These are phyloP conservation scores for Acrobasis consociella DNA, from an alignment of 2,888 invertebrate genomes.

Conservation along the genomic window DNA sequence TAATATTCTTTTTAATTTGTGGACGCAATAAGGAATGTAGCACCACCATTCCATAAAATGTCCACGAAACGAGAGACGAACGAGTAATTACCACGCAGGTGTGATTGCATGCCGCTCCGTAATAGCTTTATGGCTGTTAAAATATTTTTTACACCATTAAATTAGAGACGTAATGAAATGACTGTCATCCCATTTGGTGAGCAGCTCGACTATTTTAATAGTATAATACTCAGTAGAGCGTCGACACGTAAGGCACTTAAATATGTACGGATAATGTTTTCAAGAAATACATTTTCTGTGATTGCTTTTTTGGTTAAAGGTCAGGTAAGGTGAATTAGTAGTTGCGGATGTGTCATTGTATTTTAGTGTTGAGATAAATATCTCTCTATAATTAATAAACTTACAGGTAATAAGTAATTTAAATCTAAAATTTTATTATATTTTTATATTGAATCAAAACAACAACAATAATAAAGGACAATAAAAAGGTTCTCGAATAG, in stretches of 20 bases:
- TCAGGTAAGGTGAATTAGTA: neutral
- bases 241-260: neutral
- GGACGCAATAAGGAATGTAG: slow-evolving; percentile 38
- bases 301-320: neutral
- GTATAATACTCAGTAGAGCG: neutral
- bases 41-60: slow-evolving; percentile 39
- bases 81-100: slow-evolving; percentile 47
- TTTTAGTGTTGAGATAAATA: no score
- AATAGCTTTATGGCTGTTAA: slow-evolving; percentile 48
- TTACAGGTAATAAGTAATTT: no score
- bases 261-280: neutral
- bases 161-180: slow-evolving; percentile 47
- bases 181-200: slow-evolving; percentile 33
- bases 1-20: slow-evolving; percentile 2
- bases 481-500: no score
- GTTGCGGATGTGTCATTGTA: no score
- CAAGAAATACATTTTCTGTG: slow-evolving; percentile 19
- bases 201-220: neutral
- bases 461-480: no score
- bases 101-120: slow-evolving; percentile 44
- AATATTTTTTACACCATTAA: slow-evolving; percentile 55
- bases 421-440: no score
- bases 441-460: no score
- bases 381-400: no score
- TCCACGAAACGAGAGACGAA: slow-evolving; percentile 32